phyloP scores from a whole-genome alignment of 2,797 vertebrate species.

The Hydrocynus forskahlii region DNA sequence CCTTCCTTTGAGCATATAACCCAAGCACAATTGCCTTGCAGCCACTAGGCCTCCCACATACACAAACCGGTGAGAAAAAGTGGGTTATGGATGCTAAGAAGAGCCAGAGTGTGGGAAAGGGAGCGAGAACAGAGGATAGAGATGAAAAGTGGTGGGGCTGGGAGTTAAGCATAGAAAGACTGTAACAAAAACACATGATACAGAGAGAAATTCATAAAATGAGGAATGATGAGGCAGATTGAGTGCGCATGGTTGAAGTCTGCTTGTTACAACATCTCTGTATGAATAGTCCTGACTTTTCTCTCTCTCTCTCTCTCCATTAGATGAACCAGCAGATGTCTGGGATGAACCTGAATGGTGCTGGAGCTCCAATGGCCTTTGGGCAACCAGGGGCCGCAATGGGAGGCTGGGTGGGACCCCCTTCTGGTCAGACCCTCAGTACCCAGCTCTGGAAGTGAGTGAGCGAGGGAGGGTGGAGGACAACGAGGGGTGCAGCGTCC shows the following conservation, averaged over 20 bases:
- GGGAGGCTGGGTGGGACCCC: constrained; percentile 82
- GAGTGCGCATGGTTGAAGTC: constrained; percentile 23
- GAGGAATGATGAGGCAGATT: constrained; percentile 53
- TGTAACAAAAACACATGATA: constrained; percentile 51
- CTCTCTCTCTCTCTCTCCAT: not conserved
- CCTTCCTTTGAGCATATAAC: constrained; percentile 32
- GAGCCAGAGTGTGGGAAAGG: not conserved
- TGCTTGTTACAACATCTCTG: not conserved
- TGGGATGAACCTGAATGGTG: constrained; percentile 82
- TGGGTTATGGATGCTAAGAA: not conserved
- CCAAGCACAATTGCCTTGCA: constrained; percentile 2
- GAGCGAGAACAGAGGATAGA: not conserved
- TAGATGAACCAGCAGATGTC: constrained; percentile 96
- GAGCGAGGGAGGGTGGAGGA: constrained; percentile 36
- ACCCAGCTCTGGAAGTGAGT: constrained; percentile 97
- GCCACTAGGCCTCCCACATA: not conserved
- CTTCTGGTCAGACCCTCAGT: constrained; percentile 95
- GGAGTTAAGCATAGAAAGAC: constrained; percentile 4
- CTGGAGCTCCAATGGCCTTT: constrained; percentile 72
- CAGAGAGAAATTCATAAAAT: constrained; percentile 58
- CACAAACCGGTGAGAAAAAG: not conserved
- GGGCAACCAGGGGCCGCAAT: constrained; percentile 81
- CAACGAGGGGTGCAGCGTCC: constrained; percentile 42
- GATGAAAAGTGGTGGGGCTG: not conserved
- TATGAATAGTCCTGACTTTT: too few relatives aligned